Evolutionary conservation across 2,888 invertebrate species (phyloP).

Genomic region (Ichneumoninae sp.): DNA sequence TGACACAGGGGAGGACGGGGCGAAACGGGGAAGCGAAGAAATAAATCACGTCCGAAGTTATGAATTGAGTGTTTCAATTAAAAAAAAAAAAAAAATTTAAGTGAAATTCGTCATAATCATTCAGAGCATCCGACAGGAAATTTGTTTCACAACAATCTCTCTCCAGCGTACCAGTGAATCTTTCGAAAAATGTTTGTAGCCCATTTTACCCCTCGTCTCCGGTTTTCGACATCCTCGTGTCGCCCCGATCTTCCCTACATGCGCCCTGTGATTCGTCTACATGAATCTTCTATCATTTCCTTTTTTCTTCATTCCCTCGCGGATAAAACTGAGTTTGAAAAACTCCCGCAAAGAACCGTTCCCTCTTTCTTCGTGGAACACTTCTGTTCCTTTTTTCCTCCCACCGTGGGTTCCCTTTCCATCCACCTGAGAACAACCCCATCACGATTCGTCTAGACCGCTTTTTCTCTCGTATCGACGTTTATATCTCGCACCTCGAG

Average conservation of each 20-base stretch:
- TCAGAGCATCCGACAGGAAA: background rate
- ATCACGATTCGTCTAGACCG: constrained; percentile 61
- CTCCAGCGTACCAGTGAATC: no score
- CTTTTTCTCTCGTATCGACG: constrained; percentile 52
- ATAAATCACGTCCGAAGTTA: no score
- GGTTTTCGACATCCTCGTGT: background rate
- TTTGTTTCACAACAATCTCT: background rate
- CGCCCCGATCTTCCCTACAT: background rate
- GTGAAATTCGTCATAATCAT: no score
- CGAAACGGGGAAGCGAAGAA: no score
- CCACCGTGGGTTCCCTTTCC: background rate
- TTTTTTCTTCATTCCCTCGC: background rate
- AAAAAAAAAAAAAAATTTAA: no score
- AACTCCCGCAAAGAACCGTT: background rate
- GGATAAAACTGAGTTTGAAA: constrained; percentile 34
- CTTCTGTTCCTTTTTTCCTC: background rate
- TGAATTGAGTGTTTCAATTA: no score
- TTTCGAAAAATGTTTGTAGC: no score
- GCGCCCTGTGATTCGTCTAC: constrained; percentile 2
- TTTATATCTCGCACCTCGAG: constrained; percentile 44
- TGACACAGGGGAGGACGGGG: no score
- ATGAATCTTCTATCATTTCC: background rate
- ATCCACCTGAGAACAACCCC: constrained; percentile 19
- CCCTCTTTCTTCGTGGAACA: constrained; percentile 8
- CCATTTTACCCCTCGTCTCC: background rate